phyloP scores from a whole-genome alignment of 2,113 vertebrate genomes.

The Artemisiospiza belli region DNA sequence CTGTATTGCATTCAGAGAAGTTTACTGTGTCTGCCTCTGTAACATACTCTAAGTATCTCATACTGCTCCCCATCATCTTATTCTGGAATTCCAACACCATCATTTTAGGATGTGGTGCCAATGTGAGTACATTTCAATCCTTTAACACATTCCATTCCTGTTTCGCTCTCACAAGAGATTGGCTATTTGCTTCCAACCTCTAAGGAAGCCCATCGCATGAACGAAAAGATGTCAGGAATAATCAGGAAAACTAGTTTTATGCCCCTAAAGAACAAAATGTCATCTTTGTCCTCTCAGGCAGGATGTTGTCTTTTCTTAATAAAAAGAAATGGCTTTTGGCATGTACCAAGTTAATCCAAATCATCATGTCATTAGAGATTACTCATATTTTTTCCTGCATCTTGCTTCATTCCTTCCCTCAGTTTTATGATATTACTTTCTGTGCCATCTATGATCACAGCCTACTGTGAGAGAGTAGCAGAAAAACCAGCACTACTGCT shows the following conservation, averaged over 20 bases:
- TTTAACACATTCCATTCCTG: not conserved
- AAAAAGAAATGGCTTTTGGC: not conserved
- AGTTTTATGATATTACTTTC: not conserved
- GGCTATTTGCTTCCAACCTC: not conserved
- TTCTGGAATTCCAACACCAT: not conserved
- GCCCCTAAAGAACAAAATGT: not conserved
- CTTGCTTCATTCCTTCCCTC: not conserved
- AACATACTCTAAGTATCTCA: not conserved
- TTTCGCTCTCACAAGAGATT: not conserved
- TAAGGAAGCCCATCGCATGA: not conserved
- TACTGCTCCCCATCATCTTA: not conserved
- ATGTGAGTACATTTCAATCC: not conserved
- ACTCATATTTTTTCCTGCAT: not conserved
- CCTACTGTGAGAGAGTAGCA: not conserved
- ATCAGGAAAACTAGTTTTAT: not conserved
- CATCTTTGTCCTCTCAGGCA: not conserved
- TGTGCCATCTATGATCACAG: fast-evolving
- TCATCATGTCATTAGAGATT: not conserved
- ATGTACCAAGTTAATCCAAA: not conserved
- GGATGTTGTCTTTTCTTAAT: not conserved
- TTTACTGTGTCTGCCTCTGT: not conserved
- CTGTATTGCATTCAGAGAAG: not conserved
- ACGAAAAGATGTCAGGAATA: conserved; percentile 28
- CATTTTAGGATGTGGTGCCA: not conserved
- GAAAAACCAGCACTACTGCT: not conserved